A percentile compares a stretch with the other conserved stretches of the same genome.
These are phyloP conservation scores for Trissoscelio sp. DNA, from an alignment of 2,888 invertebrate genomes.

Conservation along the genomic window DNA sequence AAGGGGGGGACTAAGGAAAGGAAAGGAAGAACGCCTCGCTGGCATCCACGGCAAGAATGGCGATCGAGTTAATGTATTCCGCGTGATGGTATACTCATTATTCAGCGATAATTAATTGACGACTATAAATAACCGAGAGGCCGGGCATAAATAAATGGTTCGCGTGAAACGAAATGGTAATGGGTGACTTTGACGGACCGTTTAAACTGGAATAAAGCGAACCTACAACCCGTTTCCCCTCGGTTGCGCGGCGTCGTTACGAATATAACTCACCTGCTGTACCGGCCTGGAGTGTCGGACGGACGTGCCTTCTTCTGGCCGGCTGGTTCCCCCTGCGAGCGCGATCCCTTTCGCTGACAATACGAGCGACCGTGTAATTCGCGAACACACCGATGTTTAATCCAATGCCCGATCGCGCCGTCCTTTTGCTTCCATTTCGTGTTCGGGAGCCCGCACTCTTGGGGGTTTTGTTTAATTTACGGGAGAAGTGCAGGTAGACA, in stretches of 20 bases:
- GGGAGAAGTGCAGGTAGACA: conserved; percentile 12
- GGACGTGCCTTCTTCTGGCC: conserved; percentile 65
- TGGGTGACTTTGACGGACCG: conserved; percentile 83
- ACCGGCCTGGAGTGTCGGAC: conserved; percentile 68
- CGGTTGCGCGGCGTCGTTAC: conserved; percentile 73
- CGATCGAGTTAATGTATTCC: conserved; percentile 80
- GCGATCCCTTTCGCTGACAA: conserved; percentile 61
- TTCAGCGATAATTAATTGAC: conserved; percentile 83
- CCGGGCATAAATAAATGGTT: conserved; percentile 82
- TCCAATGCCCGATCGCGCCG: conserved; percentile 51
- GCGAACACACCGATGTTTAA: conserved; percentile 61
- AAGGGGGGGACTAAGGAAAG: conserved; percentile 9
- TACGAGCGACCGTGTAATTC: conserved; percentile 62
- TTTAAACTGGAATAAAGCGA: conserved; percentile 82
- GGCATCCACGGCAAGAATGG: conserved; percentile 77
- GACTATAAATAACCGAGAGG: conserved; percentile 81
- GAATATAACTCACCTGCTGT: conserved; percentile 79
- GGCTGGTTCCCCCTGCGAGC: conserved; percentile 31
- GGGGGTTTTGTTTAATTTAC: conserved; percentile 55
- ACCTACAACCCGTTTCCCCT: conserved; percentile 75
- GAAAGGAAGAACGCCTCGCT: conserved; percentile 41
- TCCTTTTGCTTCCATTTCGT: conserved; percentile 39
- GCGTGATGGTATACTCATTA: conserved; percentile 80
- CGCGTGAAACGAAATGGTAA: conserved; percentile 82
- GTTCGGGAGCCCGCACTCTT: conserved; percentile 44